Conservation (phyloP, 1,140 invertebrate genomes). For the Centruroides sculpturatus region DNA sequence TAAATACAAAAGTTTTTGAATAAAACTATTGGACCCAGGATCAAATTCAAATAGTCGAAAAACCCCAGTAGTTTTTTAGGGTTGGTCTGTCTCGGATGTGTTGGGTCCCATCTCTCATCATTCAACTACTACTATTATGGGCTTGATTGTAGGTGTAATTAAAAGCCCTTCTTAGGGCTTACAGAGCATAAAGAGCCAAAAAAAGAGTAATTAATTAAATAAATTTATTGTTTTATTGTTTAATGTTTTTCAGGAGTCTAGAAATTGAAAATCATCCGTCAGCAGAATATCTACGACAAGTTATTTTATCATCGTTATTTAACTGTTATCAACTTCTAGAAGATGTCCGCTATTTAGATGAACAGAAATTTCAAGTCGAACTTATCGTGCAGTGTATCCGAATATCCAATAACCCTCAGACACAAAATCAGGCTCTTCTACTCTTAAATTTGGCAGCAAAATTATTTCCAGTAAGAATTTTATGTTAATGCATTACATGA, state of each 20-base stretch:
- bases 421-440: conserved; percentile 76
- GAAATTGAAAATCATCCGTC: conserved; percentile 62
- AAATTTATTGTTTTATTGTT: background rate
- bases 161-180: too few relatives aligned
- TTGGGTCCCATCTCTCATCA: too few relatives aligned
- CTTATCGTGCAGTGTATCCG: conserved; percentile 74
- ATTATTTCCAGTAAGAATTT: conserved; percentile 41
- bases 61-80: too few relatives aligned
- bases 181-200: too few relatives aligned
- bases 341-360: conserved; percentile 24
- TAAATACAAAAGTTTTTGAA: too few relatives aligned
- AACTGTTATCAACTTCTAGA: conserved; percentile 46
- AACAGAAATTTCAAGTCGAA: conserved; percentile 55
- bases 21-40: too few relatives aligned
- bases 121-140: too few relatives aligned
- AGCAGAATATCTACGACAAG: conserved; percentile 79
- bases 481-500: too few relatives aligned
- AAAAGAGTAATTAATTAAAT: too few relatives aligned
- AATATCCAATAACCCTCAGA: conserved; percentile 78
- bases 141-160: too few relatives aligned
- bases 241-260: conserved; percentile 33
- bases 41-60: too few relatives aligned
- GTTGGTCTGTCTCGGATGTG: too few relatives aligned
- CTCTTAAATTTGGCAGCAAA: conserved; percentile 58
- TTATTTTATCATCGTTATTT: conserved; percentile 60